Conservation (phyloP, 2,113 vertebrate genomes). For the Hystrix brachyura region DNA sequence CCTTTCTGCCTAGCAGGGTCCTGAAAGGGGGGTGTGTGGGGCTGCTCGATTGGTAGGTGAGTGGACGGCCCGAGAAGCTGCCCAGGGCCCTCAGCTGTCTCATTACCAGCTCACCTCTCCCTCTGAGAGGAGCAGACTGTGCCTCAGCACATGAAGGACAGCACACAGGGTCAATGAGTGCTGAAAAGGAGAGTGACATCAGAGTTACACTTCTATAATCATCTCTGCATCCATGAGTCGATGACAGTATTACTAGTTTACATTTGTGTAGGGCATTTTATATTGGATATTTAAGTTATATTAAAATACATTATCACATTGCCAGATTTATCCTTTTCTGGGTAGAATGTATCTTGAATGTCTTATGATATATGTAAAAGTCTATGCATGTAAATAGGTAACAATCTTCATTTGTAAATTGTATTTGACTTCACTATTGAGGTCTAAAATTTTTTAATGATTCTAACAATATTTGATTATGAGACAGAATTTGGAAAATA, state of each 20-base stretch:
- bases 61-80: not conserved
- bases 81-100: not conserved
- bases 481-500: not conserved
- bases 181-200: not conserved
- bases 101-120: not conserved
- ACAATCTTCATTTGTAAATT: not conserved
- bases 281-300: not conserved
- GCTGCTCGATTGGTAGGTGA: not conserved
- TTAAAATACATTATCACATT: not conserved
- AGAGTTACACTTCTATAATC: not conserved
- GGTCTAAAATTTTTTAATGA: slow-evolving; percentile 20
- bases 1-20: not conserved
- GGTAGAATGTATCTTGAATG: not conserved
- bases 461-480: not conserved
- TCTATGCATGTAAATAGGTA: not conserved
- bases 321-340: not conserved
- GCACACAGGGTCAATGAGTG: not conserved
- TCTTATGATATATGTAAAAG: not conserved
- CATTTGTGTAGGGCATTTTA: not conserved
- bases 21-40: not conserved
- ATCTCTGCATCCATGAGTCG: not conserved
- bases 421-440: not conserved
- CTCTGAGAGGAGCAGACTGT: not conserved
- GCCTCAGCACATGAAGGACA: not conserved
- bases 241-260: not conserved